These are phyloP conservation scores for Oreortyx pictus DNA, from an alignment of 2,797 vertebrate genomes.

Conservation along the genomic window DNA sequence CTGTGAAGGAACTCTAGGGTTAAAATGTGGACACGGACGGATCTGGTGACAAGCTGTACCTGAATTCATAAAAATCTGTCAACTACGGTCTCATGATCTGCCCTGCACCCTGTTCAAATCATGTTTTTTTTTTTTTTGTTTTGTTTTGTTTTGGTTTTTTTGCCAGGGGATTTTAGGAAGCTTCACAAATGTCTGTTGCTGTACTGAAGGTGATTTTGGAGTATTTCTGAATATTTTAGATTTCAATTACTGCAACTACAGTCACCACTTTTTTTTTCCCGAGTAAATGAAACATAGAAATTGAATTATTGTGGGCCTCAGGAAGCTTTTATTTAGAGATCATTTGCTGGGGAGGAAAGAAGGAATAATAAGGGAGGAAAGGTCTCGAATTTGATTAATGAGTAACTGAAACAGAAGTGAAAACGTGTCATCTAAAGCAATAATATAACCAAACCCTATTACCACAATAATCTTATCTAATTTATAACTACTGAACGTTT, in stretches of 20 bases:
- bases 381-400: not conserved
- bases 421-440: not conserved
- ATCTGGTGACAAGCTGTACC: not conserved
- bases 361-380: not conserved
- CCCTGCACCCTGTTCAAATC: not conserved
- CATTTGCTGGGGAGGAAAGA: not conserved
- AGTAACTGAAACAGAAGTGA: not conserved
- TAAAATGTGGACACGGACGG: not conserved
- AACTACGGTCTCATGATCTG: not conserved
- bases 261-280: not conserved
- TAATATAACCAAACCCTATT: not conserved
- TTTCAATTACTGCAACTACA: not conserved
- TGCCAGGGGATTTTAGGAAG: not conserved
- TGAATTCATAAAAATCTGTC: not conserved
- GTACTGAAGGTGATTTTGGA: fast-evolving
- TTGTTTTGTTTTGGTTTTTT: too few species aligned
- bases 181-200: not conserved
- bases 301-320: not conserved
- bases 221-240: not conserved
- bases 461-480: not conserved
- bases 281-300: not conserved
- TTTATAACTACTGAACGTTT: not conserved
- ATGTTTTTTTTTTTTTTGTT: not conserved
- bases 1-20: not conserved
- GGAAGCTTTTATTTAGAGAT: not conserved